phyloP scores from a whole-genome alignment of 1,140 invertebrate genomes.

The Cotesia vestalis region DNA sequence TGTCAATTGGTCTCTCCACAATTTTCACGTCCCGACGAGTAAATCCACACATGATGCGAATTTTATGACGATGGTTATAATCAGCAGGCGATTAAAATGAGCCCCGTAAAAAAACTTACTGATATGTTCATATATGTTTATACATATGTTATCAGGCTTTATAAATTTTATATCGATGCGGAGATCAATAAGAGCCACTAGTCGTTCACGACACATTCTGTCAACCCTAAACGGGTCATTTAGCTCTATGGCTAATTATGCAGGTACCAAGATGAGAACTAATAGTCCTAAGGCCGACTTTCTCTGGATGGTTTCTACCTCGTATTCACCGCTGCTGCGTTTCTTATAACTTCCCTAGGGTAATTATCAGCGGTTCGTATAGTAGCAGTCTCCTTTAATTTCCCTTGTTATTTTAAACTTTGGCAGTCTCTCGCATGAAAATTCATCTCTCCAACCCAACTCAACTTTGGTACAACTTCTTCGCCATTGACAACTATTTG shows the following conservation, averaged over 20 bases:
- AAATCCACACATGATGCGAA: neutral
- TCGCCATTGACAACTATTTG: no score
- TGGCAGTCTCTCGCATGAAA: constrained; percentile 1
- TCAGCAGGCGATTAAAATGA: no score
- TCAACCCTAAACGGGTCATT: constrained; percentile 30
- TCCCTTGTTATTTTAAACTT: constrained; percentile 15
- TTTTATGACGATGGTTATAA: no score
- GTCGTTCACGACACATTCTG: no score
- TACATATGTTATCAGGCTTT: no score
- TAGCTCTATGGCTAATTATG: constrained; percentile 26
- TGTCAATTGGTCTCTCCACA: constrained; percentile 5
- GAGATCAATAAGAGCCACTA: no score
- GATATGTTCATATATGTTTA: no score
- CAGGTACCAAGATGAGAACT: neutral
- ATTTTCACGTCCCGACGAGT: neutral
- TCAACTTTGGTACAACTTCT: neutral
- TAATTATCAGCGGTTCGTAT: constrained; percentile 6
- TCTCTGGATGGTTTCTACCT: constrained; percentile 1
- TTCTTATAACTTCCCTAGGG: constrained; percentile 18
- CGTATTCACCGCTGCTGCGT: neutral
- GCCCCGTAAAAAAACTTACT: no score
- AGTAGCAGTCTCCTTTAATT: constrained; percentile 7
- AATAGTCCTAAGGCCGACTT: neutral
- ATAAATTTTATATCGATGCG: neutral
- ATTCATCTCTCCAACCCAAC: neutral